These are phyloP conservation scores for Tetheella fluctuosa DNA, from an alignment of 2,888 invertebrate genomes.

Conservation along the genomic window DNA sequence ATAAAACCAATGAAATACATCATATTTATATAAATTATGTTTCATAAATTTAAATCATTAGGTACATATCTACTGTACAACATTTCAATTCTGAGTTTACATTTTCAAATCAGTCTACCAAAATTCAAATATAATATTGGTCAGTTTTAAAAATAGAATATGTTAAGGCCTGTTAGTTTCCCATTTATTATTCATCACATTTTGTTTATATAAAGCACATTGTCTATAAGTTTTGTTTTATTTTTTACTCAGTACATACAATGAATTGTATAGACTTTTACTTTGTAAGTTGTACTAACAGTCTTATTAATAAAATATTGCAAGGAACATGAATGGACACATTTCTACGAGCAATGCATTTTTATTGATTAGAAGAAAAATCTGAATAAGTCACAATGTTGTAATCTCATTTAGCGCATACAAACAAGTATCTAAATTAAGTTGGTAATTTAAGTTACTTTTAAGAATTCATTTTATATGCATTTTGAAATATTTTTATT, in stretches of 20 bases:
- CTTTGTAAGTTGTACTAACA: slow-evolving; percentile 33
- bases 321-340: slow-evolving; percentile 15
- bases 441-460: slow-evolving; percentile 35
- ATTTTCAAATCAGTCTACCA: not conserved
- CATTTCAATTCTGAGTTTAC: not conserved
- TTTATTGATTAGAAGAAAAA: slow-evolving; percentile 16
- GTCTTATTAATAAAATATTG: slow-evolving; percentile 22
- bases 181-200: slow-evolving; percentile 36
- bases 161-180: slow-evolving; percentile 32
- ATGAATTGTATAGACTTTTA: slow-evolving; percentile 39
- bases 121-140: no score
- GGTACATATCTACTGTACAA: no score
- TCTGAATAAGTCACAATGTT: slow-evolving; percentile 17
- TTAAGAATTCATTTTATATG: slow-evolving; percentile 39
- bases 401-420: slow-evolving; percentile 38
- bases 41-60: no score
- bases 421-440: slow-evolving; percentile 32
- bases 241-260: slow-evolving; percentile 41
- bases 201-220: slow-evolving; percentile 41
- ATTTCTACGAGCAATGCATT: slow-evolving; percentile 4
- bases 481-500: slow-evolving; percentile 47
- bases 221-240: slow-evolving; percentile 42
- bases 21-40: not conserved
- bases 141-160: not conserved
- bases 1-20: not conserved